Conservation (phyloP, 2,113 vertebrate species). For the Scophthalmus maximus region DNA sequence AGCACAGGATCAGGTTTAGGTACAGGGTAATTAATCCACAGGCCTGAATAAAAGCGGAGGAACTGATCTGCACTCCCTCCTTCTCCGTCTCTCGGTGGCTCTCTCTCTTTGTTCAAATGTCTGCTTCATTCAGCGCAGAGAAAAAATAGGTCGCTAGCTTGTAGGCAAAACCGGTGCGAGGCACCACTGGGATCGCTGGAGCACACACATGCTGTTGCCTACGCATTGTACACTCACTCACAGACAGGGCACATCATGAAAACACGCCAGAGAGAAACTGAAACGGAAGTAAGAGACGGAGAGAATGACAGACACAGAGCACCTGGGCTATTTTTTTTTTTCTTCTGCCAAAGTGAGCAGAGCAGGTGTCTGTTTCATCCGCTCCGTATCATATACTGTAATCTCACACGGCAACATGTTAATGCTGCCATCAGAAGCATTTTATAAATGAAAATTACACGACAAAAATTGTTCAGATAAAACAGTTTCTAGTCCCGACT, state of each 20-base stretch:
- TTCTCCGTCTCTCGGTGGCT: slow-evolving; percentile 9
- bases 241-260: slow-evolving; percentile 5
- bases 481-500: too few species aligned
- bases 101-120: slow-evolving; percentile 58
- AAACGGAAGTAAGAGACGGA: slow-evolving; percentile 22
- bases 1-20: slow-evolving; percentile 77
- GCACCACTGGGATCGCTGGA: slow-evolving; percentile 54
- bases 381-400: slow-evolving; percentile 21
- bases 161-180: slow-evolving; percentile 63
- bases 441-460: not conserved
- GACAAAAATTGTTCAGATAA: not conserved
- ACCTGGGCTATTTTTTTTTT: slow-evolving; percentile 44
- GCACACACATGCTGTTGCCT: slow-evolving; percentile 33
- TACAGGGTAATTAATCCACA: slow-evolving; percentile 84
- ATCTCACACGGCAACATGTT: slow-evolving; percentile 24
- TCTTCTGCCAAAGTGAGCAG: slow-evolving; percentile 47
- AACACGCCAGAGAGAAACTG: slow-evolving; percentile 13
- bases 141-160: slow-evolving; percentile 82
- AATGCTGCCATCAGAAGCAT: not conserved
- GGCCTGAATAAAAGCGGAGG: slow-evolving; percentile 69
- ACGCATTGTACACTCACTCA: slow-evolving; percentile 21
- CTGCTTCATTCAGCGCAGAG: slow-evolving; percentile 58
- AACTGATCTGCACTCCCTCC: slow-evolving; percentile 57
- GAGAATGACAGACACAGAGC: slow-evolving; percentile 23
- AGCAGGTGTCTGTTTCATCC: slow-evolving; percentile 60